Percentiles rank a stretch among this genome's conserved stretches.
phyloP scores from a whole-genome alignment of 2,888 invertebrate species.

The Eurois occulta region DNA sequence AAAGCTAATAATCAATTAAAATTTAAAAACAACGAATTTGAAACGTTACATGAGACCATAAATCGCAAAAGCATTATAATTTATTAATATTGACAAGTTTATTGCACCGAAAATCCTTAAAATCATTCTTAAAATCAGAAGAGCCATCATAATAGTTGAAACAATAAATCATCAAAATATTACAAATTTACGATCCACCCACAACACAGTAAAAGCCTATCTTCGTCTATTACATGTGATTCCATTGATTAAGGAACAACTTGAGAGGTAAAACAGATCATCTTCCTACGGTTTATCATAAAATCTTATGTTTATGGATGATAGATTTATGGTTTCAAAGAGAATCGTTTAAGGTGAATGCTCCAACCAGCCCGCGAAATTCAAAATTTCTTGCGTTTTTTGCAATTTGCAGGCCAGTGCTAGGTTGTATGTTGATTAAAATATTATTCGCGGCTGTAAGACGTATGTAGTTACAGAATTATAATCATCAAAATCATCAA shows the following conservation, averaged over 20 bases:
- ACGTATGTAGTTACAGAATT: too few relatives aligned
- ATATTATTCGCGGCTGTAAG: too few relatives aligned
- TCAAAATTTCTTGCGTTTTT: too few relatives aligned
- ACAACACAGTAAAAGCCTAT: constrained; percentile 35
- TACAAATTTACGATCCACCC: constrained; percentile 30
- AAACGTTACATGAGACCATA: not conserved
- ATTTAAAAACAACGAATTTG: too few relatives aligned
- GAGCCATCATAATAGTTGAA: constrained; percentile 7
- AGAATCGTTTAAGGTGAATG: too few relatives aligned
- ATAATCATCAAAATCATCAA: too few relatives aligned
- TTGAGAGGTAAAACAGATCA: constrained; percentile 32
- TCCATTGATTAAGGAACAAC: not conserved
- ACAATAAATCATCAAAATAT: constrained; percentile 35
- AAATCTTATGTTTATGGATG: constrained; percentile 26
- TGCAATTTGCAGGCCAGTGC: too few relatives aligned
- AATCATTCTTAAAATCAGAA: not conserved
- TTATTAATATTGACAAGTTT: constrained; percentile 2
- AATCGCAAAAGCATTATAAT: not conserved
- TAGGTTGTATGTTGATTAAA: too few relatives aligned
- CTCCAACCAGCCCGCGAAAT: too few relatives aligned
- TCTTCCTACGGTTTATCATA: constrained; percentile 48
- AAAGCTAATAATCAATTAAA: too few relatives aligned
- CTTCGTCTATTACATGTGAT: constrained; percentile 26
- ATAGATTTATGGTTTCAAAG: constrained; percentile 18
- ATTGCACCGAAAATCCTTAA: not conserved